Conservation (phyloP, 2,113 vertebrate genomes). For the Gobius niger region DNA sequence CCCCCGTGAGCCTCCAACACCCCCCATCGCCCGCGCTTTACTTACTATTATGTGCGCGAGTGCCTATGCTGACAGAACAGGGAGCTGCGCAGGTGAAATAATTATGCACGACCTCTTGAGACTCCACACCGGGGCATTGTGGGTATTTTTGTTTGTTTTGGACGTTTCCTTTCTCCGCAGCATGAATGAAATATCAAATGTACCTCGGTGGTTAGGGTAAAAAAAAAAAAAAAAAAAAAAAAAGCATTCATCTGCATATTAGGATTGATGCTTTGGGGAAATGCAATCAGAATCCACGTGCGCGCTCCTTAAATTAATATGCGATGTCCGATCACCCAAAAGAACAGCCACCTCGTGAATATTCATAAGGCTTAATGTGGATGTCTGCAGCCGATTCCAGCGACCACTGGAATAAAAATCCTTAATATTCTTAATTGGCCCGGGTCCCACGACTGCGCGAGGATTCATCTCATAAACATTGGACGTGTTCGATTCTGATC, state of each 20-base stretch:
- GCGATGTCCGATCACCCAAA: conserved; percentile 52
- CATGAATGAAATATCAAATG: conserved; percentile 80
- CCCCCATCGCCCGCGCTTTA: conserved; percentile 57
- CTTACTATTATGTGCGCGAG: conserved; percentile 25
- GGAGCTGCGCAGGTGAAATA: conserved; percentile 74
- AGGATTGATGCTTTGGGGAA: conserved; percentile 71
- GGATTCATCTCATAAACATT: conserved; percentile 66
- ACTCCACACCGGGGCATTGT: conserved; percentile 67
- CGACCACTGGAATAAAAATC: conserved; percentile 70
- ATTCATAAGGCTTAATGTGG: conserved; percentile 72
- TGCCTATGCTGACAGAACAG: conserved; percentile 58
- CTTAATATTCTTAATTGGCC: conserved; percentile 75
- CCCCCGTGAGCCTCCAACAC: conserved; percentile 75
- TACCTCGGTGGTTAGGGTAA: conserved; percentile 64
- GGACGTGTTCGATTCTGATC: conserved; percentile 52
- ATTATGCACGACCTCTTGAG: conserved; percentile 75
- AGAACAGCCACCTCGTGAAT: conserved; percentile 64
- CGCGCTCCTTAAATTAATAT: conserved; percentile 70
- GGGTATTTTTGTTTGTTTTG: conserved; percentile 73
- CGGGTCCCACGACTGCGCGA: conserved; percentile 62
- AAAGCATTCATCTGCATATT: conserved; percentile 75
- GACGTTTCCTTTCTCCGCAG: conserved; percentile 49
- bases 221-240: not conserved
- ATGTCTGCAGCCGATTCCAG: conserved; percentile 69
- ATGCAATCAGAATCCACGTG: conserved; percentile 67